These are phyloP conservation scores for Echiichthys vipera DNA, from an alignment of 2,797 vertebrate genomes.

Conservation along the genomic window DNA sequence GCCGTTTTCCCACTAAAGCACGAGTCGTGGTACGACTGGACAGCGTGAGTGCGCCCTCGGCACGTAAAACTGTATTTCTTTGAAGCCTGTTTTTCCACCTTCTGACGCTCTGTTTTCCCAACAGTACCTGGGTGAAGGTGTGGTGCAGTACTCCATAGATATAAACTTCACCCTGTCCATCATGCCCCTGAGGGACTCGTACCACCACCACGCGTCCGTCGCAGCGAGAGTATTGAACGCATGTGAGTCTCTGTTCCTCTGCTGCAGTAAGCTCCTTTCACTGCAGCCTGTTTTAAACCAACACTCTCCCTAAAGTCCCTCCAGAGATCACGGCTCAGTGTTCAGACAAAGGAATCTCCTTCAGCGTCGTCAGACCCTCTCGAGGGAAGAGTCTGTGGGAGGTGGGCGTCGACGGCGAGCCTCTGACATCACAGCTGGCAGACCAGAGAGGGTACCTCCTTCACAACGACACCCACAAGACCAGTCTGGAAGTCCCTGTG, in stretches of 20 bases:
- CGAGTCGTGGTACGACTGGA: no score
- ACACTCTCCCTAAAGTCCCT: slow-evolving; percentile 39
- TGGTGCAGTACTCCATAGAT: slow-evolving; percentile 75
- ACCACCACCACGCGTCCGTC: slow-evolving; percentile 74
- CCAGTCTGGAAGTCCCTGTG: slow-evolving; percentile 79
- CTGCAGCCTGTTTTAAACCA: no score
- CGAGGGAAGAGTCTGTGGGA: slow-evolving; percentile 75
- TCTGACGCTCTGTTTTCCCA: background rate
- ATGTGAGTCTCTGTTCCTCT: slow-evolving; percentile 69
- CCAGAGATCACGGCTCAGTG: slow-evolving; percentile 74
- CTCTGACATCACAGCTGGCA: slow-evolving; percentile 67
- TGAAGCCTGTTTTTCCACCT: background rate
- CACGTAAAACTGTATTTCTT: no score
- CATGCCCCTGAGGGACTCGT: slow-evolving; percentile 63
- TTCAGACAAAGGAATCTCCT: slow-evolving; percentile 51
- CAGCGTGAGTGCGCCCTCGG: no score
- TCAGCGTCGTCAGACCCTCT: slow-evolving; percentile 40
- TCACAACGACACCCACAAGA: slow-evolving; percentile 62
- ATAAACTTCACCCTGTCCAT: slow-evolving; percentile 81
- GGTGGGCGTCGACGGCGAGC: slow-evolving; percentile 74
- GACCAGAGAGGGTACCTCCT: slow-evolving; percentile 73
- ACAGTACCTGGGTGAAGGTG: slow-evolving; percentile 81
- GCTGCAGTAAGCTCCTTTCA: no score
- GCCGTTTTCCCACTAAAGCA: no score
- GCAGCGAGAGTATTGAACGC: slow-evolving; percentile 70